Evolutionary conservation across 2,113 vertebrate species (phyloP), one percentile per base, ranked within the genome.

Genomic region (Sardina pilchardus): DNA sequence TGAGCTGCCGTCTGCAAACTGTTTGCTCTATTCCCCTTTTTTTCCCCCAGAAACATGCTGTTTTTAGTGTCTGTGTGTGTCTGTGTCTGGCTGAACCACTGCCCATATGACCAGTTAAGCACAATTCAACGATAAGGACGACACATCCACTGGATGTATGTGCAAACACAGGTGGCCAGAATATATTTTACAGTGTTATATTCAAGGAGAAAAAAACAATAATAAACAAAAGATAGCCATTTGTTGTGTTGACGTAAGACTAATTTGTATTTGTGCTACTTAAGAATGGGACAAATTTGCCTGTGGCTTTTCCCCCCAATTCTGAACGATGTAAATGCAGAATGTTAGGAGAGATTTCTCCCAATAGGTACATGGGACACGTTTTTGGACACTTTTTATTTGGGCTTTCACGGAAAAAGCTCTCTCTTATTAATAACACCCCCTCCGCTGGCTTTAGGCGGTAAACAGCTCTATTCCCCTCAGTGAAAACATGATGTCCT

Each of bases 71-170:
- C 6, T 6, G 8, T 63, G 56, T 63, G 56, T 4, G 19, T 21
- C 50, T 56, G 50, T 56, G 19, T 19, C 56, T n/a, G 24, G 56
- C 24, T 63, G 24, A 24, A n/a, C 16, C 24, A 1, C 56, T 63
- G 56, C 6, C 4, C 4, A 63, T 9, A 26, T n/a, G 24, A 17
- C 16, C 50, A 56, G 16, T 19, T 56, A 21, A 21, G 50, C 24
- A n/a, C 6, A 42, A 26, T 24, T 83, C 47, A 39, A 44, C 10
- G 84, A 85, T 87, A 84, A 85, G 82, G 26, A 88, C 67, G 67
- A 78, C 88, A 83, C 67, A 88, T 85, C 85, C 85, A 83, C 81
- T 86, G 84, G 87, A 26, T 85, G 85, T 85, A n/a, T n/a, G n/a
- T n/a, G n/a, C 89, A 89, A 83, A 84, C 83, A 83, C 81, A 88